Evolutionary conservation across 92 coral and sea anemone genomes (phyloP).

Genomic region (Phenganax stokvisi): DNA sequence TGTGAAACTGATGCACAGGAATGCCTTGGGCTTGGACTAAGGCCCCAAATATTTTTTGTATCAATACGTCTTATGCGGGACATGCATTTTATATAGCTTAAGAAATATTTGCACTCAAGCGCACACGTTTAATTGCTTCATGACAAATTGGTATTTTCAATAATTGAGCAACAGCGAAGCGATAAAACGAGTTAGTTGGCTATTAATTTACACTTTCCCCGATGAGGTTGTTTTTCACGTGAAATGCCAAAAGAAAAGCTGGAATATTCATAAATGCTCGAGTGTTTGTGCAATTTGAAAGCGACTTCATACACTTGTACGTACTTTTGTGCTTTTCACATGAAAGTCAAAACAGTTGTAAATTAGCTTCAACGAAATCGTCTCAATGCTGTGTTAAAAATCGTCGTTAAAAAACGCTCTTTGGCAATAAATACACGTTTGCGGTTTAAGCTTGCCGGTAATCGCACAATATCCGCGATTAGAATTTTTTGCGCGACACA

Average conservation of each 20-base stretch:
- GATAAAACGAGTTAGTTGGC: conserved; percentile 4
- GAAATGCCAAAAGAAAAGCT: background rate
- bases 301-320: too few relatives aligned
- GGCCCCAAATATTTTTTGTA: too few relatives aligned
- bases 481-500: conserved; percentile 10
- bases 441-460: background rate
- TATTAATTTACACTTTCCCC: background rate
- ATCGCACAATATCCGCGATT: conserved; percentile 25
- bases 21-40: too few relatives aligned
- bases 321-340: too few relatives aligned
- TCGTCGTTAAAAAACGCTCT: conserved; percentile 17
- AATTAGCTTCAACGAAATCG: too few relatives aligned
- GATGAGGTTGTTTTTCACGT: background rate
- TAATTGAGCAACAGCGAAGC: background rate
- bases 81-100: too few relatives aligned
- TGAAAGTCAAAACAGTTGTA: too few relatives aligned
- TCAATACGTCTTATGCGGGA: too few relatives aligned
- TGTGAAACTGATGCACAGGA: too few relatives aligned
- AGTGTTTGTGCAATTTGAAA: background rate
- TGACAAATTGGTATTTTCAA: background rate
- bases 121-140: background rate
- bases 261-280: background rate
- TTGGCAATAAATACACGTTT: background rate
- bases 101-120: too few relatives aligned
- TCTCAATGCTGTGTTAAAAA: background rate